Evolutionary conservation across 2,888 invertebrate genomes (phyloP).

Genomic region (Diachrysia chrysitis): DNA sequence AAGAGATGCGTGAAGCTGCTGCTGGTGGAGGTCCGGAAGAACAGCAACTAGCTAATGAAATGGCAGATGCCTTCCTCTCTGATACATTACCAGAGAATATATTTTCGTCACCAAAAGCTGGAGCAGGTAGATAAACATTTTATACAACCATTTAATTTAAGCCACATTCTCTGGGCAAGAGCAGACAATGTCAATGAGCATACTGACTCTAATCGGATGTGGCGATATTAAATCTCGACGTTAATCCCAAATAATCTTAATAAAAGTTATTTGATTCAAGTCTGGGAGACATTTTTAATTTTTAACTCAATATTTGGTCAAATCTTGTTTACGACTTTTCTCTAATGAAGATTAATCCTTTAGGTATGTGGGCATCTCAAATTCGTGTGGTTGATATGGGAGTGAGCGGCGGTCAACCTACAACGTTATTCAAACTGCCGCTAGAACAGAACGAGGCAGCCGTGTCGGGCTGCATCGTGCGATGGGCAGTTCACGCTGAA

Average conservation of each 20-base stretch:
- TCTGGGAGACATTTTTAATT: conserved; percentile 75
- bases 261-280: conserved; percentile 86
- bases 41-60: conserved; percentile 97
- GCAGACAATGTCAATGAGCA: conserved; percentile 75
- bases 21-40: conserved; percentile 95
- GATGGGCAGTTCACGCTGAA: conserved; percentile 91
- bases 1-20: conserved; percentile 99
- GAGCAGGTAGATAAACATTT: conserved; percentile 85
- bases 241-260: conserved; percentile 86
- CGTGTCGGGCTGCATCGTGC: conserved; percentile 95
- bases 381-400: conserved; percentile 96
- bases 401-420: conserved; percentile 88
- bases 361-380: conserved; percentile 98
- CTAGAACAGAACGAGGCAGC: conserved; percentile 99
- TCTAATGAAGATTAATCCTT: neutral
- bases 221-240: conserved; percentile 83
- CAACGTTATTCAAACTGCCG: conserved; percentile 93
- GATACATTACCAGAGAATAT: conserved; percentile 97
- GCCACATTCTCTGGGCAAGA: conserved; percentile 89
- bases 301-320: neutral
- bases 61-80: conserved; percentile 98
- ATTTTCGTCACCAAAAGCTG: conserved; percentile 99
- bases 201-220: conserved; percentile 86
- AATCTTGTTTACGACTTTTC: neutral
- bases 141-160: neutral